Base-by-base conservation (phyloP, 2,888 invertebrate species). In the Diadromus collaris region DNA sequence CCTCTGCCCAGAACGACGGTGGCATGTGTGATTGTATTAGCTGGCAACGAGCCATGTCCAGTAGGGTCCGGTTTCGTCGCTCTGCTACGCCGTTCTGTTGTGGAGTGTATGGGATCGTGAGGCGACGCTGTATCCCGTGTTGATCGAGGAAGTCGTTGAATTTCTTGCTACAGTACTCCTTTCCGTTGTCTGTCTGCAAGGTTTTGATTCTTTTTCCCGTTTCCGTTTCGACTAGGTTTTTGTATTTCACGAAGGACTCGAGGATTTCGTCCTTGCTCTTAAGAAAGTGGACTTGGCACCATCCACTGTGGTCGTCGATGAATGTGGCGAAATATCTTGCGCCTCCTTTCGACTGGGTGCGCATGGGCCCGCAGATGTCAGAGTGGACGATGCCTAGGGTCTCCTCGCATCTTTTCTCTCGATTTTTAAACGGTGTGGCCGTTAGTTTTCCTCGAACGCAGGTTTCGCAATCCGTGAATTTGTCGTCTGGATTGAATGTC, bases 61-160 rank as follows among this genome's bases (percentile, higher is more conserved):
- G 75, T 0, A 89, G 75, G 4, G 86, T 88, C 1, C 86, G 68
- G 32, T 88, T 88, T 34, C 84, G 83, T 16, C 87, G 54, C 64
- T 90, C 89, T 1, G 88, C 86, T 24, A 83, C 69, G 1, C 88
- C 89, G 79, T 89, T 90, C 65, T 86, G 85, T 64, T 87, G 81
- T 0, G 85, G 87, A 2, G 75, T 86, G 63, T 86, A 77, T 0
- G 86, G 76, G 6, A 83, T 78, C 2, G 83, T 76, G 1, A 63
- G 64, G 44, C 72, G 76, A 58, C 85, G 82, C 4, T 56, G 34
- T 7, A 87, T 88, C 38, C 86, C 86, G 27, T 82, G 61, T 6
- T 78, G 46, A 24, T 51, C 64, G 24, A 85, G 65, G 70, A 70
- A 86, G 2, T 75, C 56, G 7, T 79, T 61, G n/a, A 87, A 81